phyloP scores from a whole-genome alignment of 2,113 vertebrate species.

The Otocyon megalotis region DNA sequence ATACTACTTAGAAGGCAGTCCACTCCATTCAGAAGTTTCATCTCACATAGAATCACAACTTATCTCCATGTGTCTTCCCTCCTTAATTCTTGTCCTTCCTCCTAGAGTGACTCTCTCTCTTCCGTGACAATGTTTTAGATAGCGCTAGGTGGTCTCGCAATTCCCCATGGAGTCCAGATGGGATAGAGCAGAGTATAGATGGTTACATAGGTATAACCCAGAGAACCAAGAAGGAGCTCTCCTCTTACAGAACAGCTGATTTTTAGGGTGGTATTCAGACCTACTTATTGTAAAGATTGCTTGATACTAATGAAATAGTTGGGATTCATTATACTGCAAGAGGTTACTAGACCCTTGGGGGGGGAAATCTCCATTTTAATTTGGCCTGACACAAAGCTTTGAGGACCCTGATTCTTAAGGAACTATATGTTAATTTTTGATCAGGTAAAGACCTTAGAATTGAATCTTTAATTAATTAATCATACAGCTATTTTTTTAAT shows the following conservation, averaged over 20 bases:
- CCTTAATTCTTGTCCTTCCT: not conserved
- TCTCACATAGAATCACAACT: not conserved
- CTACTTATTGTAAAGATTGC: conserved; percentile 38
- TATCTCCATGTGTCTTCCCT: not conserved
- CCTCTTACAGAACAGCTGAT: not conserved
- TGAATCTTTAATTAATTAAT: conserved; percentile 69
- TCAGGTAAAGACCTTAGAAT: conserved; percentile 56
- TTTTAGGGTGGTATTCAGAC: conserved; percentile 59
- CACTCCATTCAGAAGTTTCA: not conserved
- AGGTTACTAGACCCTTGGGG: conserved; percentile 57
- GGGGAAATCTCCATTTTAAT: conserved; percentile 53
- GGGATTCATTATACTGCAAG: conserved; percentile 56
- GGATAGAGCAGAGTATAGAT: not conserved
- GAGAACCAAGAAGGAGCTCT: not conserved
- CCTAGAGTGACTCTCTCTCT: not conserved
- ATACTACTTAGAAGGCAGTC: not conserved
- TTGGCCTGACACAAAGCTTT: conserved; percentile 62
- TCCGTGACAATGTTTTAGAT: not conserved
- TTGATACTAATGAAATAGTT: conserved; percentile 54
- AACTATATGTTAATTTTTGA: conserved; percentile 68
- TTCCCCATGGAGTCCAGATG: not conserved
- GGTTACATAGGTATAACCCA: not conserved
- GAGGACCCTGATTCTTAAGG: conserved; percentile 48
- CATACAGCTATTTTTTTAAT: conserved; percentile 25
- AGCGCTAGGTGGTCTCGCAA: not conserved